These are phyloP conservation scores for Nymphalis urticae DNA, from an alignment of 2,888 invertebrate species.

Conservation along the genomic window DNA sequence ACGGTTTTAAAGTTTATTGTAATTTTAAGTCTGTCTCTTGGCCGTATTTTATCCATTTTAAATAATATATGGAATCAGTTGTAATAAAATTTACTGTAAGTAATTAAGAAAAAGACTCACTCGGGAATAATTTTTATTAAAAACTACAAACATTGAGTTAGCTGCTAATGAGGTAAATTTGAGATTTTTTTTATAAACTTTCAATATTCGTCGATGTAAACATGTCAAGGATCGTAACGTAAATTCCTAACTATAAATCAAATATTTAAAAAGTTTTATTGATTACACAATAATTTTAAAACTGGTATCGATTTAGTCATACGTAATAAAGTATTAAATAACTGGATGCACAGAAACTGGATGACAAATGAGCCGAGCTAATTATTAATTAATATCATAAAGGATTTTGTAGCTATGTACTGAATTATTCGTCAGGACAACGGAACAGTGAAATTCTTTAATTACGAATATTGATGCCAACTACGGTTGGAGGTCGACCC, in stretches of 20 bases:
- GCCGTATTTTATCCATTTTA: constrained; percentile 26
- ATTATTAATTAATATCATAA: constrained; percentile 1
- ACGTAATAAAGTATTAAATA: too few species aligned
- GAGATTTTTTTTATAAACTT: constrained; percentile 1
- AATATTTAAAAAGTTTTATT: background rate
- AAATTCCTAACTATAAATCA: constrained; percentile 9
- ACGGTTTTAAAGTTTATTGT: background rate
- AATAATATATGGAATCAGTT: constrained; percentile 27
- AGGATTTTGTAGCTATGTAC: background rate
- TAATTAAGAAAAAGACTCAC: background rate
- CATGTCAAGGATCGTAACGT: constrained; percentile 22
- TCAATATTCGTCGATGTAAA: constrained; percentile 11
- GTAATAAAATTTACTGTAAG: constrained; percentile 22
- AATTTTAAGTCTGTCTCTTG: constrained; percentile 14
- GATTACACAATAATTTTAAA: too few species aligned
- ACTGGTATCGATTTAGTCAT: background rate
- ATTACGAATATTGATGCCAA: constrained; percentile 34
- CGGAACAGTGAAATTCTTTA: constrained; percentile 31
- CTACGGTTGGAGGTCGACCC: constrained; percentile 52
- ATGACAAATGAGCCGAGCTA: background rate
- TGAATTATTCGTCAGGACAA: constrained; percentile 15
- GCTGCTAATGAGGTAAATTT: background rate
- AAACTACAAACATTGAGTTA: background rate
- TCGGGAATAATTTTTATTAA: background rate
- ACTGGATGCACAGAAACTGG: background rate